Evolutionary conservation across 92 coral and sea anemone genomes (phyloP).

Genomic region (Paragorgia papillata): DNA sequence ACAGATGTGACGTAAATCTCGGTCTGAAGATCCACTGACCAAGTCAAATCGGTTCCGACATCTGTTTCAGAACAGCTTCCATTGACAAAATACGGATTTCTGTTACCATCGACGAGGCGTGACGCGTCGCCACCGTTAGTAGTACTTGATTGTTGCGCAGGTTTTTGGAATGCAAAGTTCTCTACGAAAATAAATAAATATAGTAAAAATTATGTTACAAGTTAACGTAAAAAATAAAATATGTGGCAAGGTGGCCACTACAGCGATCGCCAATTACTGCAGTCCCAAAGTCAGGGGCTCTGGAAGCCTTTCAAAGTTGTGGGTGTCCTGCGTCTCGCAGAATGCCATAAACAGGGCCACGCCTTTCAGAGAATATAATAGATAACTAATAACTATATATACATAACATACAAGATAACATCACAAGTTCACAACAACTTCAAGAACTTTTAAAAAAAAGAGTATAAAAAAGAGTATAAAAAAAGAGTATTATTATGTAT

Average conservation of each 20-base stretch:
- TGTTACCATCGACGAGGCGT: slow-evolving; percentile 35
- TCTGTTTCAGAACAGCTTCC: slow-evolving; percentile 28
- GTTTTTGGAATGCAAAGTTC: slow-evolving; percentile 5
- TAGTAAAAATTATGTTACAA: neutral
- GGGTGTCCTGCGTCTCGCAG: neutral
- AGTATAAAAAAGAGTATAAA: too few relatives aligned
- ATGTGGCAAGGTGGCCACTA: neutral
- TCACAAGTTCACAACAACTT: too few relatives aligned
- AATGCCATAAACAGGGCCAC: neutral
- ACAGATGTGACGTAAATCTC: slow-evolving; percentile 26
- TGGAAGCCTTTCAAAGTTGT: neutral
- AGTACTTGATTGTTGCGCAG: slow-evolving; percentile 3
- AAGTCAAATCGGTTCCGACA: neutral
- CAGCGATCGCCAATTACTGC: neutral
- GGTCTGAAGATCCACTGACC: slow-evolving; percentile 3
- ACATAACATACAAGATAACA: too few relatives aligned
- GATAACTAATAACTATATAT: too few relatives aligned
- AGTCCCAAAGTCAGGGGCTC: too few relatives aligned
- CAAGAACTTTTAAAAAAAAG: too few relatives aligned
- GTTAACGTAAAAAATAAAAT: neutral
- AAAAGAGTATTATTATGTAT: too few relatives aligned
- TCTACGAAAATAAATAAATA: neutral
- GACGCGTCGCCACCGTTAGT: neutral
- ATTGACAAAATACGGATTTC: slow-evolving; percentile 3
- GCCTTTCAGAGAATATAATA: too few relatives aligned